These are phyloP conservation scores for Trachurus trachurus DNA, from an alignment of 2,797 vertebrate genomes.

Conservation along the genomic window DNA sequence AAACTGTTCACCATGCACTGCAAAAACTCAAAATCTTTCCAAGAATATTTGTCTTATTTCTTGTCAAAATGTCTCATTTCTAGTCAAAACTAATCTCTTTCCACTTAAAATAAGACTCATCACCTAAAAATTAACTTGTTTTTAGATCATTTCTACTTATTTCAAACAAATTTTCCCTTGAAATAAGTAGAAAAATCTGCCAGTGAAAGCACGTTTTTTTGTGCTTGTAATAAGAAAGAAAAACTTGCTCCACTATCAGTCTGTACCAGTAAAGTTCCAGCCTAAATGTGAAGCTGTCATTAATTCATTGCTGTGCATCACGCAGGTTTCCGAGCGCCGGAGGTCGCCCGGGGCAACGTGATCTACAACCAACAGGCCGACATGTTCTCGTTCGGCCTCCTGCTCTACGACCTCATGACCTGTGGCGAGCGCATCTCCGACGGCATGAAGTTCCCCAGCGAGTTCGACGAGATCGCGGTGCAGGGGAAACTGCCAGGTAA, in stretches of 20 bases:
- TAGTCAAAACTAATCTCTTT: too few relatives aligned
- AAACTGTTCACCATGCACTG: not conserved
- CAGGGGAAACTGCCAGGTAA: constrained; percentile 95
- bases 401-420: constrained; percentile 97
- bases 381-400: constrained; percentile 95
- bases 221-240: too few relatives aligned
- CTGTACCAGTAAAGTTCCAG: not conserved
- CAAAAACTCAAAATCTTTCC: too few relatives aligned
- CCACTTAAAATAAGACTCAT: too few relatives aligned
- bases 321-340: constrained; percentile 95
- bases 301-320: rapidly evolving
- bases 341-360: constrained; percentile 95
- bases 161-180: too few relatives aligned
- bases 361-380: constrained; percentile 98
- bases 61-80: too few relatives aligned
- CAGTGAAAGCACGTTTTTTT: too few relatives aligned
- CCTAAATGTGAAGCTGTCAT: rapidly evolving
- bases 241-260: too few relatives aligned
- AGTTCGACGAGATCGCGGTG: constrained; percentile 96
- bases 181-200: too few relatives aligned
- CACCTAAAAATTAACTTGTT: too few relatives aligned
- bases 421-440: constrained; percentile 93
- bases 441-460: constrained; percentile 96
- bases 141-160: too few relatives aligned
- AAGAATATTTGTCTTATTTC: too few relatives aligned